Evolutionary conservation across 2,113 vertebrate genomes (phyloP), one percentile per base, ranked within the genome.

Genomic region (Merops nubicus): DNA sequence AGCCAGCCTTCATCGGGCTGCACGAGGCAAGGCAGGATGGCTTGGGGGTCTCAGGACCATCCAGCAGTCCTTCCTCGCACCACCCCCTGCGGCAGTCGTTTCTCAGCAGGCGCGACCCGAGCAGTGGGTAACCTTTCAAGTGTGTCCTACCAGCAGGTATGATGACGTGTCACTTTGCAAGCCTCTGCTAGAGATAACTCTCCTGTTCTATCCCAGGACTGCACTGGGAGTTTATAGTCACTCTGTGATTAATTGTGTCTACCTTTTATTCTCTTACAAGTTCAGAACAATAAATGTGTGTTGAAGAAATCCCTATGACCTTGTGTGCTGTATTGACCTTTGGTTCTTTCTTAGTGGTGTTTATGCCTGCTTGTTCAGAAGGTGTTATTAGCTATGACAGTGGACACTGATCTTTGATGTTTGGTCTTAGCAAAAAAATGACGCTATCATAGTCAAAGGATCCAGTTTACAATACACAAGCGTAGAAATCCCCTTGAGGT

Each of bases 21-120:
- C 50, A 8, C 1, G 0, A 15, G 69, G 40, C 63, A 29, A 38
- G 23, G 2, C 36, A 38, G 14, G 25, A 2, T 9, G 16, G 48
- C 13, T 65, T 15, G 48, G 64, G 50, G 34, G 21, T 21, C 22
- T 53, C 1, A 1, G 62, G 12, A 1, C 50, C 0, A 0, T 17
- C 34, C 0, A 0, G n/a, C 38, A 5, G 34, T 36, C 47, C 15
- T 48, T 25, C 25, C 4, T 8, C 16, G 54, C 15, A 13, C 63
- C 33, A 3, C 22, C 0, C 0, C 14, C 21, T 18, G 23, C 13
- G 8, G 23, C 5, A 6, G 5, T 6, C 0, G 2, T 29, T 54
- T 26, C 47, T 38, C 31, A 23, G 45, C 9, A 29, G 69, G 23
- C 51, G 33, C 28, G 29, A 2, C 36, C 45, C 4, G 18, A 18